Percentiles rank a stretch among this genome's conserved stretches.
Evolutionary conservation across 2,888 invertebrate genomes (phyloP).

Genomic region (Cheiracanthium punctorium): DNA sequence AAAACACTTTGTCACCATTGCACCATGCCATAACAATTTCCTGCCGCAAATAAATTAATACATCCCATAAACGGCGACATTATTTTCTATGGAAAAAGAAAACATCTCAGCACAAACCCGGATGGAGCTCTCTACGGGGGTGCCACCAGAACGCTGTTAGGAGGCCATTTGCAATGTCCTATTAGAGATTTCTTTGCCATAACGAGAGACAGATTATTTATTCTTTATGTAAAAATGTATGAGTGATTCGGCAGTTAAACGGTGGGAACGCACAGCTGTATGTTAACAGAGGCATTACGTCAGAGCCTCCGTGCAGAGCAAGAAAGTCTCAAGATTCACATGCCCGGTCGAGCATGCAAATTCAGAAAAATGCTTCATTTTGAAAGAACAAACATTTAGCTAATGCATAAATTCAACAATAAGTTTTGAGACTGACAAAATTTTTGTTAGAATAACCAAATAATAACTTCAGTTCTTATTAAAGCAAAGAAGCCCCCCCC

Average conservation of each 20-base stretch:
- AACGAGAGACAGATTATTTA: constrained; percentile 34
- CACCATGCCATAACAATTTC: not conserved
- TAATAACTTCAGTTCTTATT: too few relatives aligned
- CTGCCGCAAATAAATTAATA: not conserved
- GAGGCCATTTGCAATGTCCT: constrained; percentile 63
- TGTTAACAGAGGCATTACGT: too few relatives aligned
- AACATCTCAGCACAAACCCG: constrained; percentile 17
- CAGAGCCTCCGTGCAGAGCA: too few relatives aligned
- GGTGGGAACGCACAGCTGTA: not conserved
- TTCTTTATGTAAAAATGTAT: constrained; percentile 37
- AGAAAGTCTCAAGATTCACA: too few relatives aligned
- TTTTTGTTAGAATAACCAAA: too few relatives aligned
- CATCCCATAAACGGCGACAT: not conserved
- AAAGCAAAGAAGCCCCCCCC: too few relatives aligned
- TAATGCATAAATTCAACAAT: too few relatives aligned
- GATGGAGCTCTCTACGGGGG: constrained; percentile 44
- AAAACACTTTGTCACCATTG: not conserved
- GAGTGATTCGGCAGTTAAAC: constrained; percentile 10
- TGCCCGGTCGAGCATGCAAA: too few relatives aligned
- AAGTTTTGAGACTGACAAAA: too few relatives aligned
- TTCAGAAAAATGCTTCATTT: too few relatives aligned
- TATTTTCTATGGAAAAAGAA: not conserved
- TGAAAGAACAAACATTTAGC: too few relatives aligned
- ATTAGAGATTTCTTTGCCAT: constrained; percentile 32
- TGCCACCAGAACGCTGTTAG: constrained; percentile 37